Evolutionary conservation across 2,113 vertebrate genomes (phyloP).

Genomic region (Diadophis punctatus): DNA sequence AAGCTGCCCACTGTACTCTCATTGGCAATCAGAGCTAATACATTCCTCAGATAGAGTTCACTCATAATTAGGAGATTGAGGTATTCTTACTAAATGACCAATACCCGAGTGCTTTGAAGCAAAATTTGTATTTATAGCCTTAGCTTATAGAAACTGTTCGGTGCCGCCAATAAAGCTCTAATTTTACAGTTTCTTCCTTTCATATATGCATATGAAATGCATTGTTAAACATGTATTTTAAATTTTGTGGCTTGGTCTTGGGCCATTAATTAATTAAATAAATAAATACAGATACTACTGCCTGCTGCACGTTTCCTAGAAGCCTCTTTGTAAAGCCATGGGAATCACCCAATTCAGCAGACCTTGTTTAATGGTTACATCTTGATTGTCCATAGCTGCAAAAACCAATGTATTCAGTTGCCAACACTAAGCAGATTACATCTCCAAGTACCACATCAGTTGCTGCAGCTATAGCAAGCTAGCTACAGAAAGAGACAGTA

Average conservation of each 20-base stretch:
- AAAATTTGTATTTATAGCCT: not conserved
- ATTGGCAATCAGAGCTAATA: not conserved
- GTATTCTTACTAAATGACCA: not conserved
- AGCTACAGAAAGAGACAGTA: not conserved
- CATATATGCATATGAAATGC: not conserved
- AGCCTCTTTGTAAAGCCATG: not conserved
- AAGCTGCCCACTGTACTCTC: not conserved
- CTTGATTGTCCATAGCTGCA: not conserved
- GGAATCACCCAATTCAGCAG: not conserved
- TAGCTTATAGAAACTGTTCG: not conserved
- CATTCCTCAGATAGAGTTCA: not conserved
- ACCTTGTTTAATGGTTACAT: not conserved
- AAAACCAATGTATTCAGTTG: not conserved
- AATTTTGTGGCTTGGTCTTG: not conserved
- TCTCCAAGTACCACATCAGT: constrained; percentile 5
- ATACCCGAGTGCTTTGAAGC: not conserved
- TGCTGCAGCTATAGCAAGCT: constrained; percentile 28
- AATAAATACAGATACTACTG: not conserved
- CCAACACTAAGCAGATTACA: constrained; percentile 10
- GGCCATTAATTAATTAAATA: not conserved
- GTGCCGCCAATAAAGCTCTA: not conserved
- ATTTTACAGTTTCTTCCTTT: not conserved
- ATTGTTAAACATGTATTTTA: not conserved
- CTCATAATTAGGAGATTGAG: not conserved
- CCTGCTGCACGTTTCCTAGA: not conserved